Evolutionary conservation across 2,113 vertebrate genomes (phyloP).

Genomic region (Actenoides lindsayi): DNA sequence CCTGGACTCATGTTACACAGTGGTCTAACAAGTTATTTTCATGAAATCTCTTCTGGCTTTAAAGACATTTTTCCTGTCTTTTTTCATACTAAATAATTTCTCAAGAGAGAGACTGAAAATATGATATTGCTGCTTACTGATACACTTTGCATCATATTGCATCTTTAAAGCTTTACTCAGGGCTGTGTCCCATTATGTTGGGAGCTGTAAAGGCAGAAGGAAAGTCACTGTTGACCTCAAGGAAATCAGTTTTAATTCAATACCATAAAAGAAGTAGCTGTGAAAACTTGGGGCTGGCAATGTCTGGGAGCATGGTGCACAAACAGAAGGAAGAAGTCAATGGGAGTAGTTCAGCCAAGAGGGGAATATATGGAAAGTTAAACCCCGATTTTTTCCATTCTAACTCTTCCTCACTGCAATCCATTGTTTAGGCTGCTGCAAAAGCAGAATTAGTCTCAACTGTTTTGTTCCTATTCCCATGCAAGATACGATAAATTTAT

Average conservation of each 20-base stretch:
- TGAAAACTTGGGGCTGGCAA: not conserved
- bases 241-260: conserved; percentile 32
- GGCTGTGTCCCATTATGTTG: not conserved
- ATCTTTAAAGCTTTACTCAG: not conserved
- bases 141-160: not conserved
- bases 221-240: not conserved
- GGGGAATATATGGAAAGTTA: not conserved
- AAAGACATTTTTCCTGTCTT: not conserved
- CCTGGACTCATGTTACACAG: not conserved
- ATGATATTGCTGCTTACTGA: not conserved
- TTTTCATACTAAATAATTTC: not conserved
- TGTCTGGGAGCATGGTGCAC: not conserved
- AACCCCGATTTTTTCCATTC: not conserved
- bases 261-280: conserved; percentile 1
- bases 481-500: not conserved
- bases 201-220: not conserved
- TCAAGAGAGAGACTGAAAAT: not conserved
- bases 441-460: not conserved
- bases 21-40: not conserved
- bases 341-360: not conserved
- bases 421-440: not conserved
- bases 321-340: not conserved
- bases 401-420: not conserved
- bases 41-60: not conserved
- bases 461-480: not conserved